Evolutionary conservation across 2,113 vertebrate species (phyloP).

Genomic region (Apodemus speciosus): DNA sequence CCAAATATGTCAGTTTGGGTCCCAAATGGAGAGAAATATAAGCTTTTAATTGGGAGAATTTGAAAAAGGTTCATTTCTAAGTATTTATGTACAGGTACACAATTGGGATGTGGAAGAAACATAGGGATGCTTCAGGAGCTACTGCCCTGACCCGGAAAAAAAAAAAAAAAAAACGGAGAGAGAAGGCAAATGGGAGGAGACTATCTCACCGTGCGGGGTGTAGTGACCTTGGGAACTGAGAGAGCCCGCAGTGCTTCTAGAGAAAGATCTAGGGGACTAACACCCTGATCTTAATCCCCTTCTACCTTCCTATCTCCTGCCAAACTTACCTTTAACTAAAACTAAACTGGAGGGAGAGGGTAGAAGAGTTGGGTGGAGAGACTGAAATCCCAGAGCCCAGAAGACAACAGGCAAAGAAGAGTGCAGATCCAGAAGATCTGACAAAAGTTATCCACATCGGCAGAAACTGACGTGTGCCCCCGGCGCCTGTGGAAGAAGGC

Average conservation of each 20-base stretch:
- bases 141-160: neutral
- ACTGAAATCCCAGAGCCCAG: neutral
- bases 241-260: neutral
- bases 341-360: neutral
- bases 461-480: neutral
- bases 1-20: neutral
- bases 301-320: neutral
- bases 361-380: neutral
- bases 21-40: neutral
- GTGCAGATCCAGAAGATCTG: neutral
- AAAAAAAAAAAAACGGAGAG: neutral
- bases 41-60: neutral
- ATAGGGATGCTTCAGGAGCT: neutral
- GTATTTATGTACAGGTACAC: neutral
- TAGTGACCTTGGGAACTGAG: neutral
- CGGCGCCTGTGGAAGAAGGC: neutral
- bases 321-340: neutral
- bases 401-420: neutral
- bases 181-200: neutral
- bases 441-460: neutral
- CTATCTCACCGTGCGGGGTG: neutral
- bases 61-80: constrained; percentile 34
- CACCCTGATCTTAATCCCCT: neutral
- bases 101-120: neutral
- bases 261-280: neutral